Base-by-base conservation (phyloP, 2,888 invertebrate species). In the Dasysyrphus albostriatus region DNA sequence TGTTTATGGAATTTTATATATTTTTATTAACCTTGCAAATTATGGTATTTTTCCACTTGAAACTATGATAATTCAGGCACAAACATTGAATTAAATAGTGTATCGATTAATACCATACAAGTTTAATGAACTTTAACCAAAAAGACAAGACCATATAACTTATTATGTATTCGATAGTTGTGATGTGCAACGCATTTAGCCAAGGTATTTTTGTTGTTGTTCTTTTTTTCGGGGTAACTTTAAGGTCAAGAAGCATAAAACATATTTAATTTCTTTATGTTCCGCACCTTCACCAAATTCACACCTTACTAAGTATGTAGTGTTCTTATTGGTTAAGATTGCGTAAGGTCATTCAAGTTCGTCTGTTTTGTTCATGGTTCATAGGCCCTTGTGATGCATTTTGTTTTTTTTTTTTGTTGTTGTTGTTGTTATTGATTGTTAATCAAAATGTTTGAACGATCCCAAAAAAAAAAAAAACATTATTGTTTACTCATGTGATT, bases 121-220 rank as follows among this genome's bases (percentile, higher is more conserved):
- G 65, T 67, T 67, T 67, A 49, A 19, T 67, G 65, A 67, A 67
- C 65, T 67, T 67, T 34, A 14, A 9, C 16, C 51, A 54, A 34
- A 54, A 34, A 39, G 63, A 61, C 61, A 56, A 61, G 7, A 56
- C 24, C 39, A 19, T 37, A 14, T 37, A 14, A 58, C 51, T 72
- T 58, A 82, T 74, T 81, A 70, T 39, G 63, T 70, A 74, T 83
- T 49, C 82, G 74, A 32, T 54, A 56, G 56, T 34, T 47, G 81
- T 87, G 65, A 67, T 49, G 65, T 87, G 82, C 82, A 78, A 78
- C 82, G 73, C 76, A 81, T 59, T 29, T 59, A 70, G 59, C 37
- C 82, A 85, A 77, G 85, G 85, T 69, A 32, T 34, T 34, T n/a
- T 56, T 32, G 1, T 54, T 54, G n/a, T 51, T 12, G 2, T 16